A percentile compares a stretch with the other conserved stretches of the same genome.
phyloP scores from a whole-genome alignment of 1,140 invertebrate species.

The Euwallacea fornicatus region DNA sequence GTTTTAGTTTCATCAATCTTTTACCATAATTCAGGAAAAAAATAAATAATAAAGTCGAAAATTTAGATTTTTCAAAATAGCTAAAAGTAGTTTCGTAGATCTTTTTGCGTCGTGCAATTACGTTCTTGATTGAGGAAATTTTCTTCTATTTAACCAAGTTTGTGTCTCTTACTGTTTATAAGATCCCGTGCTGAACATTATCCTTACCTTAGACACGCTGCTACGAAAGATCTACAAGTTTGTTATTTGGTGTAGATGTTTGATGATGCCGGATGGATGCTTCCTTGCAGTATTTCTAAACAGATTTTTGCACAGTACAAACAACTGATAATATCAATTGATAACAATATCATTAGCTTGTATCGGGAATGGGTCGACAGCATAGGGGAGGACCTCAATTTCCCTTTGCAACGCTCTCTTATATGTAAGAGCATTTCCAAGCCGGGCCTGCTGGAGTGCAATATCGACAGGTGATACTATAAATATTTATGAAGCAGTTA shows the following conservation, averaged over 20 bases:
- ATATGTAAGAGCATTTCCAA: constrained; percentile 67
- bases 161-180: too few relatives aligned
- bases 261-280: constrained; percentile 71
- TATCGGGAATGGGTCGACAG: constrained; percentile 66
- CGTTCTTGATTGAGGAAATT: too few relatives aligned
- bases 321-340: constrained; percentile 64
- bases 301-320: constrained; percentile 70
- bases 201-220: too few relatives aligned
- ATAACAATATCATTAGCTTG: constrained; percentile 64
- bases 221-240: constrained; percentile 4
- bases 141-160: too few relatives aligned
- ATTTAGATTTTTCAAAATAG: too few relatives aligned
- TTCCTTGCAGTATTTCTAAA: constrained; percentile 67
- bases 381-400: constrained; percentile 62
- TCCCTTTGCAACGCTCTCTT: constrained; percentile 68
- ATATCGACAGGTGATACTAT: constrained; percentile 68
- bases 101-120: too few relatives aligned
- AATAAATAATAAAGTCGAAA: too few relatives aligned
- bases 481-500: not conserved
- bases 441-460: constrained; percentile 72
- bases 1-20: too few relatives aligned
- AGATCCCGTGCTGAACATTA: too few relatives aligned
- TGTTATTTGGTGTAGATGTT: constrained; percentile 58
- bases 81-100: too few relatives aligned
- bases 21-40: too few relatives aligned